Percentiles rank a stretch among this genome's conserved stretches.
Evolutionary conservation across 2,797 vertebrate genomes (phyloP).

Genomic region (Aselliscus stoliczkanus): DNA sequence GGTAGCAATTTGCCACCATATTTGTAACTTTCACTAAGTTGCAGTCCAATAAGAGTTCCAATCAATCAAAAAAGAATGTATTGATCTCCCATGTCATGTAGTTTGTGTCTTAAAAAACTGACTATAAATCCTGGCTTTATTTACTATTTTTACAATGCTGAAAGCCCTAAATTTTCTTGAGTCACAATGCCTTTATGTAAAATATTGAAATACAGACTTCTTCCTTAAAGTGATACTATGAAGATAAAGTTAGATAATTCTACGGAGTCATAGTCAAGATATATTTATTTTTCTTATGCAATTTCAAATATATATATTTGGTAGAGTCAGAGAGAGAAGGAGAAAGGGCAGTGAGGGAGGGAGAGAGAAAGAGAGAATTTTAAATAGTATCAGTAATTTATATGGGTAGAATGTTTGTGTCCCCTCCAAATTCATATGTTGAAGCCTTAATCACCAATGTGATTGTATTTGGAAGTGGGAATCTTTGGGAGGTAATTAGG

Average conservation of each 20-base stretch:
- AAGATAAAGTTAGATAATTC: constrained; percentile 11
- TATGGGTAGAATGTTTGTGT: not conserved
- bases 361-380: not conserved
- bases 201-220: not conserved
- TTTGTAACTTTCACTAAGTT: constrained; percentile 36
- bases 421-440: not conserved
- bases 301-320: not conserved
- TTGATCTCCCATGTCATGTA: not conserved
- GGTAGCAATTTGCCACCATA: not conserved
- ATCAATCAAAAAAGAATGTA: constrained; percentile 13
- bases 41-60: not conserved
- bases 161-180: not conserved
- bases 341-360: too few species aligned
- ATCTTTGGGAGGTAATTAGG: not conserved
- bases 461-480: not conserved
- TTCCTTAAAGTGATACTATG: constrained; percentile 12
- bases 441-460: not conserved
- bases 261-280: not conserved
- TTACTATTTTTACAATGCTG: not conserved
- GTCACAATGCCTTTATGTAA: not conserved
- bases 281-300: not conserved
- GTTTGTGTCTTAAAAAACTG: not conserved
- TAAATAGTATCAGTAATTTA: not conserved
- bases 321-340: not conserved
- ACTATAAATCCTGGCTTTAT: not conserved